A percentile compares a stretch with the other conserved stretches of the same genome.
Evolutionary conservation across 2,797 vertebrate species (phyloP).

Genomic region (Atherinosoma microstoma): DNA sequence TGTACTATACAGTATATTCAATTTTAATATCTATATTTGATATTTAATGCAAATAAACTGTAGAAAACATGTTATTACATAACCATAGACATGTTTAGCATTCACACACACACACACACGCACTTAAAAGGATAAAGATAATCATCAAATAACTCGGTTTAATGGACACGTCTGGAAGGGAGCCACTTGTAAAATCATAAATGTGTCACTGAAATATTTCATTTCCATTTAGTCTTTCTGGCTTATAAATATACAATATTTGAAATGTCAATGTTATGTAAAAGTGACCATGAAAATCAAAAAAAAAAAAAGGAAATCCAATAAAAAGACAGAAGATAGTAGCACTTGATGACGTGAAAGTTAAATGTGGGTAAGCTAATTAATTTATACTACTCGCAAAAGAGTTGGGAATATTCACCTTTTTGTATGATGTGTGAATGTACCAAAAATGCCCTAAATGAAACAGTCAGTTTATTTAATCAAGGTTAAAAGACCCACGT

Average conservation of each 20-base stretch:
- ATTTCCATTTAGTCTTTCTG: background rate
- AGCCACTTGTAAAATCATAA: slow-evolving; percentile 1
- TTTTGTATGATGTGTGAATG: background rate
- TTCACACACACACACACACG: slow-evolving; percentile 3
- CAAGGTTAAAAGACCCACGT: no score
- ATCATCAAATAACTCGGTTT: slow-evolving; percentile 15
- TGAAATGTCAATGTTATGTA: background rate
- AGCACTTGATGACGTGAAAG: background rate
- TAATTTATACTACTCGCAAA: no score
- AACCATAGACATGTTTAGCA: slow-evolving; percentile 17
- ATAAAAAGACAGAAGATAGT: background rate
- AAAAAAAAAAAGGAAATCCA: background rate
- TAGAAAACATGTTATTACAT: slow-evolving; percentile 18
- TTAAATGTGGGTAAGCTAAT: no score
- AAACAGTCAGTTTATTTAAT: no score
- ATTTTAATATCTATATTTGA: background rate
- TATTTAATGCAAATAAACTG: background rate
- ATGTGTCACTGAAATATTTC: background rate
- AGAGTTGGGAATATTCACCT: background rate
- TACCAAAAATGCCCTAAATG: background rate
- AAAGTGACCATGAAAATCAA: background rate
- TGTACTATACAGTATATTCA: background rate
- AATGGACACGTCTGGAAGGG: slow-evolving; percentile 2
- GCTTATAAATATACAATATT: background rate
- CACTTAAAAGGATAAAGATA: background rate